Conservation (phyloP, 2,797 vertebrate species). For the Muscicapa striata region DNA sequence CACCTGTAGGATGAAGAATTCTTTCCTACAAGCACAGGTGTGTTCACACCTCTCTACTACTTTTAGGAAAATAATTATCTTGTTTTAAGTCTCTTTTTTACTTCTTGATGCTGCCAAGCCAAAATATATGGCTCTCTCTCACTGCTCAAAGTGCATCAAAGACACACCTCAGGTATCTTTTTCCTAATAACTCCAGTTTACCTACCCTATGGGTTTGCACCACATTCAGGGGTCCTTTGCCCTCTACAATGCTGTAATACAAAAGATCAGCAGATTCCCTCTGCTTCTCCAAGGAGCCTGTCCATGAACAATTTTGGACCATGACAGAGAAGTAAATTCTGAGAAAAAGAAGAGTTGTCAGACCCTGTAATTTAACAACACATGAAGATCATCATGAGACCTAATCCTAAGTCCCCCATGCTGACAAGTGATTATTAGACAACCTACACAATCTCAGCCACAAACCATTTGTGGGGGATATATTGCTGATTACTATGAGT, state of each 20-base stretch:
- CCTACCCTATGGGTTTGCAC: neutral
- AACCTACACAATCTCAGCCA: neutral
- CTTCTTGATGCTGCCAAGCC: neutral
- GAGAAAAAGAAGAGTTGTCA: neutral
- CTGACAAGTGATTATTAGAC: neutral
- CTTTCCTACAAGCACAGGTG: neutral
- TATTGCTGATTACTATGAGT: neutral
- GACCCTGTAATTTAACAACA: neutral
- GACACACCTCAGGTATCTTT: neutral
- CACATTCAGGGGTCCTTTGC: neutral
- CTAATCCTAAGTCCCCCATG: neutral
- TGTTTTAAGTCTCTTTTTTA: neutral
- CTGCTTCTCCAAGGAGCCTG: neutral
- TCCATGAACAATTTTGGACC: neutral
- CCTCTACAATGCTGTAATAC: neutral
- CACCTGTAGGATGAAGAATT: neutral
- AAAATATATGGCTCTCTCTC: accelerated
- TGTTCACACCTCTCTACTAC: neutral
- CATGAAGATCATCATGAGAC: neutral
- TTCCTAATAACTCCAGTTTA: neutral
- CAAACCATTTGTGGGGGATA: neutral
- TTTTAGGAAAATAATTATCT: neutral
- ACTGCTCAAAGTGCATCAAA: neutral
- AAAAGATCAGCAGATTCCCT: neutral
- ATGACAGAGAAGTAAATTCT: neutral